These are phyloP conservation scores for Drosophila triauraria DNA, from an alignment of 1,140 invertebrate species.

Conservation along the genomic window DNA sequence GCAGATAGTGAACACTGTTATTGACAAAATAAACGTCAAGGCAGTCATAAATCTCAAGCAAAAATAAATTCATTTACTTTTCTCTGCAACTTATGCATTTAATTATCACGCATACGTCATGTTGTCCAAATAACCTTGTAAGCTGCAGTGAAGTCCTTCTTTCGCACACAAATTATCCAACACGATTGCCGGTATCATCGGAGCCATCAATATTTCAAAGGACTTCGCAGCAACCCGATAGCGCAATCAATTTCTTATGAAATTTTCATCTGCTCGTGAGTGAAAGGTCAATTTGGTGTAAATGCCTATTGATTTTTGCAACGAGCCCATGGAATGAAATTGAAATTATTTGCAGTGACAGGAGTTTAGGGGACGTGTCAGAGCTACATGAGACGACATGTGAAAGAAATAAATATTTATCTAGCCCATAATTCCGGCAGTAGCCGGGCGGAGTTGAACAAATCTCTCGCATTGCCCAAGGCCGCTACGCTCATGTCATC, in stretches of 20 bases:
- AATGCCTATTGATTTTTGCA: conserved; percentile 61
- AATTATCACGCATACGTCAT: conserved; percentile 25
- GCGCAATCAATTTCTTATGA: conserved; percentile 46
- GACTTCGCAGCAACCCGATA: conserved; percentile 23
- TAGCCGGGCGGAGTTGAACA: conserved; percentile 36
- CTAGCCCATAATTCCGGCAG: conserved; percentile 49
- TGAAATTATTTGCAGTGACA: conserved; percentile 76
- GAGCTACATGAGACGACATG: conserved; percentile 45
- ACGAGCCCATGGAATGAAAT: conserved; percentile 51
- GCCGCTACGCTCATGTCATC: conserved; percentile 30
- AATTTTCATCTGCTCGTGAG: conserved; percentile 38
- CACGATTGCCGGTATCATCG: conserved; percentile 11
- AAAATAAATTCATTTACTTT: background rate
- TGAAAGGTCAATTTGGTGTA: conserved; percentile 58
- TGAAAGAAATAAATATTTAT: conserved; percentile 70
- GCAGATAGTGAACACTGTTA: background rate
- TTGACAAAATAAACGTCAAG: conserved; percentile 4
- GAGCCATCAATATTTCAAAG: conserved; percentile 48
- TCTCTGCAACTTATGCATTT: conserved; percentile 1
- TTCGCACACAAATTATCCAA: conserved; percentile 17
- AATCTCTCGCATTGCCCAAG: conserved; percentile 60
- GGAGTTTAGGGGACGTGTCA: conserved; percentile 68
- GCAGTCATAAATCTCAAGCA: conserved; percentile 4
- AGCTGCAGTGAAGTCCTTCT: too few relatives aligned
- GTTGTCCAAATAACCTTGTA: conserved; percentile 23